Percentiles rank a stretch among this genome's conserved stretches.
These are phyloP conservation scores for Grammomys dolichurus DNA, from an alignment of 2,113 vertebrate species.

Conservation along the genomic window DNA sequence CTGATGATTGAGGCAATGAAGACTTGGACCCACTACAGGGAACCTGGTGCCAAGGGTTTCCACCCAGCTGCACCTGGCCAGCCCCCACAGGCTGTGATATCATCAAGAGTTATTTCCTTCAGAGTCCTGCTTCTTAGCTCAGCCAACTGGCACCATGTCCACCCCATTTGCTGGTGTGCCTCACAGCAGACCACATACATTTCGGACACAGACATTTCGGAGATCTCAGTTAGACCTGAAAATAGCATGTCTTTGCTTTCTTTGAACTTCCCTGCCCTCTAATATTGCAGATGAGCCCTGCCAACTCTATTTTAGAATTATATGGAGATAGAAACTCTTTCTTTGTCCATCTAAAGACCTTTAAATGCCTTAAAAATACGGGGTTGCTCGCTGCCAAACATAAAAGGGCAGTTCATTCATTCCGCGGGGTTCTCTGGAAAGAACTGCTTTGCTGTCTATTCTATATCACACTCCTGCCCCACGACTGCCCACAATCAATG, in stretches of 20 bases:
- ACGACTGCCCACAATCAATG: neutral
- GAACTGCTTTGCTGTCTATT: neutral
- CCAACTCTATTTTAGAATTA: conserved; percentile 53
- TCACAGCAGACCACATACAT: neutral
- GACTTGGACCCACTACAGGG: conserved; percentile 53
- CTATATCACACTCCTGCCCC: neutral
- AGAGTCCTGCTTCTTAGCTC: conserved; percentile 28
- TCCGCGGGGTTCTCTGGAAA: conserved; percentile 1
- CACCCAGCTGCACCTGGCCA: conserved; percentile 72
- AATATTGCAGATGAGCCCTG: conserved; percentile 60
- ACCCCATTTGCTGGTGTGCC: neutral
- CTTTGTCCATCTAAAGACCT: neutral
- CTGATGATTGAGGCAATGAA: neutral
- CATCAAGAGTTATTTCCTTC: conserved; percentile 75
- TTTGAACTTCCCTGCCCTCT: conserved; percentile 58
- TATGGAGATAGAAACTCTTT: neutral
- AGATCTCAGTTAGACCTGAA: conserved; percentile 58
- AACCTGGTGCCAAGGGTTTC: conserved; percentile 72
- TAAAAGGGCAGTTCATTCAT: neutral
- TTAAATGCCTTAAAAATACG: conserved; percentile 43
- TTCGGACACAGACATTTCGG: conserved; percentile 51
- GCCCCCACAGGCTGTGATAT: conserved; percentile 39
- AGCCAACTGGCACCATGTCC: neutral
- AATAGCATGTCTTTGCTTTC: conserved; percentile 51
- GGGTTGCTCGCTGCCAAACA: conserved; percentile 6